Percentiles rank a stretch among this genome's conserved stretches.
These are phyloP conservation scores for Nothura maculosa DNA, from an alignment of 2,797 vertebrate genomes.

Conservation along the genomic window DNA sequence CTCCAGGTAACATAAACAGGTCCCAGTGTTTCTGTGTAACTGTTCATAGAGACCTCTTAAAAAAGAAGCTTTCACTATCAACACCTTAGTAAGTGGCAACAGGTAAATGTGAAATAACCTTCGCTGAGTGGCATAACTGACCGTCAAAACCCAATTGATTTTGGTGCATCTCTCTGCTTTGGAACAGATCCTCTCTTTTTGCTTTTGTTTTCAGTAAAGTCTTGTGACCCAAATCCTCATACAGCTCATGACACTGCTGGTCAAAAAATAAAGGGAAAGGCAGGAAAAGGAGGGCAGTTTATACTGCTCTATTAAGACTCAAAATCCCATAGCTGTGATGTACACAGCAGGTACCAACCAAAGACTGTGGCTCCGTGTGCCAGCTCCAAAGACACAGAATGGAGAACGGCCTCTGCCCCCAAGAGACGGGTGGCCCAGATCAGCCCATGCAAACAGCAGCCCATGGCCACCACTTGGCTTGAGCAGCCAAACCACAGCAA, in stretches of 20 bases:
- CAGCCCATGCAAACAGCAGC: not conserved
- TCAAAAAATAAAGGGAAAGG: not conserved
- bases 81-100: constrained; percentile 60
- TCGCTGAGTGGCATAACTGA: not conserved
- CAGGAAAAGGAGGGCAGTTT: not conserved
- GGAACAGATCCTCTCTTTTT: not conserved
- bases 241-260: not conserved
- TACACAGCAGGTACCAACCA: accelerated
- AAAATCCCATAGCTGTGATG: not conserved
- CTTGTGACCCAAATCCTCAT: not conserved
- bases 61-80: constrained; percentile 71
- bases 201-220: not conserved
- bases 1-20: constrained; percentile 76
- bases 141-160: constrained; percentile 26
- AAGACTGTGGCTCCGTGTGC: accelerated
- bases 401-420: not conserved
- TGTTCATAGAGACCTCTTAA: constrained; percentile 71
- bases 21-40: constrained; percentile 48
- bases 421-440: not conserved
- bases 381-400: not conserved
- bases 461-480: not conserved
- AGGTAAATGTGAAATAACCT: constrained; percentile 57
- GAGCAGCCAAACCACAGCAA: not conserved
- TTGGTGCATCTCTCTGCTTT: not conserved
- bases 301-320: not conserved